Evolutionary conservation across 2,113 vertebrate species (phyloP).

Genomic region (Ciconia stormi): DNA sequence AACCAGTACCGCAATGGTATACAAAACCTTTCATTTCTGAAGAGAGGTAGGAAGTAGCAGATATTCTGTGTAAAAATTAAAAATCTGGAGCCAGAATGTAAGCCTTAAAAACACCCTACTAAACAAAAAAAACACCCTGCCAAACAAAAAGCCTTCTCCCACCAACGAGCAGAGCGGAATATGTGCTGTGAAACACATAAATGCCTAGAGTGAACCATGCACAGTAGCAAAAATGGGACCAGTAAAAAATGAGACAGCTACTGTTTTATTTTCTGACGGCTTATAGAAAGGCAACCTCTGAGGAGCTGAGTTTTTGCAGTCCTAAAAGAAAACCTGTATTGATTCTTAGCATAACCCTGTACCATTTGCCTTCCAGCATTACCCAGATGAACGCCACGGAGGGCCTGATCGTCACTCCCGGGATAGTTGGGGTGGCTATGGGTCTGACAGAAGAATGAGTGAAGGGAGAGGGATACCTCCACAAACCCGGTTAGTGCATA

Average conservation of each 20-base stretch:
- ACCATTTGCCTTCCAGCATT: slow-evolving; percentile 77
- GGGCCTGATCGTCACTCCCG: slow-evolving; percentile 81
- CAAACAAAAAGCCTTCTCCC: background rate
- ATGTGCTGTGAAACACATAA: background rate
- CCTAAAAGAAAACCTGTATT: background rate
- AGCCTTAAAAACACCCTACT: background rate
- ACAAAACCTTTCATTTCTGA: background rate
- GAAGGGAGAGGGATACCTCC: slow-evolving; percentile 71
- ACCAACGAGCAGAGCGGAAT: accelerated
- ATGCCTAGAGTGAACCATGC: background rate
- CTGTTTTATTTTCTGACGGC: background rate
- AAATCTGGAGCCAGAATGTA: background rate
- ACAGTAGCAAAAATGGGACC: background rate
- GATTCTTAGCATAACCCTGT: accelerated
- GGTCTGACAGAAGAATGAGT: slow-evolving; percentile 83
- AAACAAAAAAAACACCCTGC: too few relatives aligned
- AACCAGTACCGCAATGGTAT: background rate
- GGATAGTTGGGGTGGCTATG: slow-evolving; percentile 81
- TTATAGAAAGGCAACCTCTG: background rate
- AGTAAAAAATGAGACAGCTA: accelerated
- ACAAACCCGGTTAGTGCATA: slow-evolving; percentile 64
- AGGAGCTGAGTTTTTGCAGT: background rate
- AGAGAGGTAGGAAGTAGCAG: background rate
- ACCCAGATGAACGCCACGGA: slow-evolving; percentile 79
- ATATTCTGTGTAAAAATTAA: background rate